Evolutionary conservation across 2,888 invertebrate genomes (phyloP).

Genomic region (Hypercompe scribonia): DNA sequence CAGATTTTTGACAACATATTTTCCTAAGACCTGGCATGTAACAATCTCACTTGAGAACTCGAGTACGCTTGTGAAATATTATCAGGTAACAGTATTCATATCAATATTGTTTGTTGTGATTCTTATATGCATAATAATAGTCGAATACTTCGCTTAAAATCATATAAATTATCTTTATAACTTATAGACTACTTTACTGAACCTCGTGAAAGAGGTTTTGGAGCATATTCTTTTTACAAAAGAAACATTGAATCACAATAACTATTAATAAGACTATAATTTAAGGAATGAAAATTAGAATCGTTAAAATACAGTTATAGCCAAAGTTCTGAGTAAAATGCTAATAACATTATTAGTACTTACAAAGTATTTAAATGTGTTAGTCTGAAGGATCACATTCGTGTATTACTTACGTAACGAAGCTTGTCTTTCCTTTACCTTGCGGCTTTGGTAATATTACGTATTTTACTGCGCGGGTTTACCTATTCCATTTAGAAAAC

Average conservation of each 20-base stretch:
- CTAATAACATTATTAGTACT: not conserved
- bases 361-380: slow-evolving; percentile 2
- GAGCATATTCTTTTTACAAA: not conserved
- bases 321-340: not conserved
- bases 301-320: not conserved
- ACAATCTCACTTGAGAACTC: not conserved
- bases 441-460: slow-evolving; percentile 12
- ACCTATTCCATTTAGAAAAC: slow-evolving; percentile 16
- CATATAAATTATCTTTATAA: not conserved
- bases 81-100: not conserved
- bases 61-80: too few relatives aligned
- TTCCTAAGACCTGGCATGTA: not conserved
- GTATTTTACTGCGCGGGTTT: slow-evolving; percentile 4
- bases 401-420: slow-evolving; percentile 5
- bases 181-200: too few relatives aligned
- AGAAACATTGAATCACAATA: not conserved
- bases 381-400: slow-evolving; percentile 7
- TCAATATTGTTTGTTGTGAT: not conserved
- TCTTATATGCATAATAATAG: too few relatives aligned
- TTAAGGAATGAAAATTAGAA: not conserved
- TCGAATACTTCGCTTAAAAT: not conserved
- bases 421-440: slow-evolving; percentile 1
- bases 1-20: not conserved
- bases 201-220: too few relatives aligned
- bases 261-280: not conserved